Evolutionary conservation across 2,888 invertebrate genomes (phyloP), one percentile per base, ranked within the genome.

Genomic region (Cheilosia urbana): DNA sequence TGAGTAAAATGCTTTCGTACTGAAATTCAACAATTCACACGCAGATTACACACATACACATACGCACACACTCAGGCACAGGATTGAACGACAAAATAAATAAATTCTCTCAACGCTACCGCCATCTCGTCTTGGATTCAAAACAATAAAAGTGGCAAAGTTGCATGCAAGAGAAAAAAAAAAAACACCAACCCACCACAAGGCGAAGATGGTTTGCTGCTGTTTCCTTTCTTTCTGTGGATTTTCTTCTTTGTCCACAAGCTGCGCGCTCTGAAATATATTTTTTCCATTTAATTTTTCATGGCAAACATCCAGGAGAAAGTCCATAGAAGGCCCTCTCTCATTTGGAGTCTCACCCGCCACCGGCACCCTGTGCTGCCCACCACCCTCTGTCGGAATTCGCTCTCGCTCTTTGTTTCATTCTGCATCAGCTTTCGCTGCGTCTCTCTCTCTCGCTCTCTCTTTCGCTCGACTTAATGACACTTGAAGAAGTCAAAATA

Each of bases 401-500:
- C 34, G 24, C 55, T 65, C 63, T 49, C 11, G 72, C 73, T 65
- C 24, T 78, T 49, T 58, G 19, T 73, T 47, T 17, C 65, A 69
- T 73, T 69, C 51, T 11, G 73, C 65, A 57, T 51, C 51, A 9
- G 73, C 69, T 66, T 57, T 62, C 58, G 34, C 58, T 42, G 57
- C 47, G 65, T 53, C 60, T 66, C 65, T 63, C n/a, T 66, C 55
- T 69, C 51, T 34, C 47, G 24, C 55, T 62, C 58, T 58, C 65
- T 58, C 49, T 65, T 68, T 49, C 75, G 76, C 40, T 66, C 53
- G 60, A 76, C 85, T 72, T 76, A 80, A 85, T 80, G 85, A 76
- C 76, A 85, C 85, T 80, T 80, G 15, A 84, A 85, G 80, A 85
- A 85, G 72, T 42, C 71, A 76, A 62, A 80, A 71, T 47, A 65